Evolutionary conservation across 2,113 vertebrate genomes (phyloP).

Genomic region (Accipiter cooperii): DNA sequence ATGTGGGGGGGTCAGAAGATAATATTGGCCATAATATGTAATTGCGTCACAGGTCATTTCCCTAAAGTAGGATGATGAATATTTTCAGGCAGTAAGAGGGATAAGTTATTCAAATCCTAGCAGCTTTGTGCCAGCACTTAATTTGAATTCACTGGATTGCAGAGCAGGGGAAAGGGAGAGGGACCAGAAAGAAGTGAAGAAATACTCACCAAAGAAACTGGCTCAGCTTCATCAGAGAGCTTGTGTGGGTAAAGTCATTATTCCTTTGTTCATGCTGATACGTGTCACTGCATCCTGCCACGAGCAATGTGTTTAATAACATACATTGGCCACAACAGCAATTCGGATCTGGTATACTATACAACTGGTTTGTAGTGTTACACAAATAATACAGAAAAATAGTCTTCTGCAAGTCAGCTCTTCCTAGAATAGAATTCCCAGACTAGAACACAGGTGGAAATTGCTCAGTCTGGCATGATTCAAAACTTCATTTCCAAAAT

Average conservation of each 20-base stretch:
- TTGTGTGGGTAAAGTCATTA: background rate
- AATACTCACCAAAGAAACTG: background rate
- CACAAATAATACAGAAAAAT: background rate
- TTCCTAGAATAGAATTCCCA: background rate
- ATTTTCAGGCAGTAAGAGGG: background rate
- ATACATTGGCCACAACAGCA: background rate
- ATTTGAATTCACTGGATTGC: background rate
- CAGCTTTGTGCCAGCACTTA: background rate
- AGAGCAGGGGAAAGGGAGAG: background rate
- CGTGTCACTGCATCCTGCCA: background rate
- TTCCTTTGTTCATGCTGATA: background rate
- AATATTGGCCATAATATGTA: background rate
- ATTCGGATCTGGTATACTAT: background rate
- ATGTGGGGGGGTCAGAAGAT: rapidly evolving
- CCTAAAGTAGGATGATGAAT: background rate
- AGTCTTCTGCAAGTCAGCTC: background rate
- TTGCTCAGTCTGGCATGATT: background rate
- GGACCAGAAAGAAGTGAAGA: background rate
- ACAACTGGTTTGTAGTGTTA: background rate
- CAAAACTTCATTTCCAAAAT: background rate
- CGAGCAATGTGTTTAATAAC: background rate
- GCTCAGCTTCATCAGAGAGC: background rate
- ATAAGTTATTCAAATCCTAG: background rate
- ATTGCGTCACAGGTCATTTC: background rate
- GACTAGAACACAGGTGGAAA: background rate